phyloP scores from a whole-genome alignment of 2,888 invertebrate genomes.

The Mythimna pallens region DNA sequence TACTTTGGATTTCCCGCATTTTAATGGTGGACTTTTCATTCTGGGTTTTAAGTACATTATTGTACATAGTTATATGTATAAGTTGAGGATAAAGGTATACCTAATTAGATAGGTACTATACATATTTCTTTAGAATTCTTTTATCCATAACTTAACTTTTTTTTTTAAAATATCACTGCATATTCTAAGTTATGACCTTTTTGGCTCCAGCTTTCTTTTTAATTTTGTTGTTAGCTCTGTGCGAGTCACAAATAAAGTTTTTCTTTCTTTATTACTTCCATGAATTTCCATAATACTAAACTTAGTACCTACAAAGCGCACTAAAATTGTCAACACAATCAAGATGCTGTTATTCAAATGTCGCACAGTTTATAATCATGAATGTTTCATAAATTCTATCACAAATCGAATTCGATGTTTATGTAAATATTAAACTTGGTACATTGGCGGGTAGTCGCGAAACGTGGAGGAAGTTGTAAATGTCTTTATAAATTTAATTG shows the following conservation, averaged over 20 bases:
- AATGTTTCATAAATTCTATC: constrained; percentile 61
- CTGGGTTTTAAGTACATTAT: constrained; percentile 17
- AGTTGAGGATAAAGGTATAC: neutral
- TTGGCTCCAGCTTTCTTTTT: too few species aligned
- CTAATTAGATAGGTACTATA: neutral
- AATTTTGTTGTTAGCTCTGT: too few species aligned
- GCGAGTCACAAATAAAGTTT: too few species aligned
- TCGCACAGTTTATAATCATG: constrained; percentile 43
- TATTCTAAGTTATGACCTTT: too few species aligned
- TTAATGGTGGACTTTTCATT: constrained; percentile 32
- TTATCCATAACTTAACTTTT: too few species aligned
- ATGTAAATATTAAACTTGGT: constrained; percentile 64
- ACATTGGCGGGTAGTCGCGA: constrained; percentile 52
- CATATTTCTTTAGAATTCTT: too few species aligned
- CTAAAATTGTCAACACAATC: constrained; percentile 45
- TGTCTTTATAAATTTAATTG: constrained; percentile 64
- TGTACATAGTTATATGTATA: neutral
- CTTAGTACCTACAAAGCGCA: constrained; percentile 1
- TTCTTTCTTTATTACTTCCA: neutral
- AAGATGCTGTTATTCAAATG: constrained; percentile 49
- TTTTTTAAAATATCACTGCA: too few species aligned
- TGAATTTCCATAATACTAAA: constrained; percentile 10
- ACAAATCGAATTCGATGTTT: constrained; percentile 65
- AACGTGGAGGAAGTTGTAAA: constrained; percentile 63
- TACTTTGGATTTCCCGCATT: constrained; percentile 47